These are phyloP conservation scores for Amphimedon queenslandica DNA, from an alignment of 37 sponge, comb jelly and placozoan genomes.

Conservation along the genomic window DNA sequence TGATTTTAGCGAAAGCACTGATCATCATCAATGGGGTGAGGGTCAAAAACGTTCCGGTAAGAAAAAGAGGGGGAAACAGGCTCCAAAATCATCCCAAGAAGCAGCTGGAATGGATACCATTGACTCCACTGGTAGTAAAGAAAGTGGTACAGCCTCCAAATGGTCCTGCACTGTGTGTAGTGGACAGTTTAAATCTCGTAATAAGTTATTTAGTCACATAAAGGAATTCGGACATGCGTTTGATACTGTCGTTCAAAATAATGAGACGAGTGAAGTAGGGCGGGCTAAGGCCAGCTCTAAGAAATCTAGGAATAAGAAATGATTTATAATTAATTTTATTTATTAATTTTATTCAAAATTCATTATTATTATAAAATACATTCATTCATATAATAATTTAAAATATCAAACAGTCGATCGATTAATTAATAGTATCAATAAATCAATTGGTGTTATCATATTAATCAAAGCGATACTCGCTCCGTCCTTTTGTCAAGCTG, in stretches of 20 bases:
- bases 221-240: slow-evolving; percentile 90
- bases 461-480: slow-evolving; percentile 33
- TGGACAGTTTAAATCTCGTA: slow-evolving; percentile 63
- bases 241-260: background rate
- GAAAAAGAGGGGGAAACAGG: background rate
- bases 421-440: background rate
- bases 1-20: background rate
- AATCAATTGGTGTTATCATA: background rate
- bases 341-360: too few species aligned
- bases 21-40: background rate
- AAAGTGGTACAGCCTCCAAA: too few species aligned
- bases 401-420: background rate
- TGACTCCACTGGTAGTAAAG: too few species aligned
- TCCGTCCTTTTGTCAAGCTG: slow-evolving; percentile 66
- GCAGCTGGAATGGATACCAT: too few species aligned
- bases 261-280: background rate
- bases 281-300: too few species aligned
- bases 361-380: too few species aligned
- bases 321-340: too few species aligned
- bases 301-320: background rate
- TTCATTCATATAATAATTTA: background rate
- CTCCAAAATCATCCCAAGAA: too few species aligned
- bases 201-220: slow-evolving; percentile 91
- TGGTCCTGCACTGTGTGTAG: slow-evolving; percentile 60
- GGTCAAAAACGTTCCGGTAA: background rate